Evolutionary conservation across 2,113 vertebrate genomes (phyloP), one percentile per base, ranked within the genome.

Genomic region (Hemiprocne comata): DNA sequence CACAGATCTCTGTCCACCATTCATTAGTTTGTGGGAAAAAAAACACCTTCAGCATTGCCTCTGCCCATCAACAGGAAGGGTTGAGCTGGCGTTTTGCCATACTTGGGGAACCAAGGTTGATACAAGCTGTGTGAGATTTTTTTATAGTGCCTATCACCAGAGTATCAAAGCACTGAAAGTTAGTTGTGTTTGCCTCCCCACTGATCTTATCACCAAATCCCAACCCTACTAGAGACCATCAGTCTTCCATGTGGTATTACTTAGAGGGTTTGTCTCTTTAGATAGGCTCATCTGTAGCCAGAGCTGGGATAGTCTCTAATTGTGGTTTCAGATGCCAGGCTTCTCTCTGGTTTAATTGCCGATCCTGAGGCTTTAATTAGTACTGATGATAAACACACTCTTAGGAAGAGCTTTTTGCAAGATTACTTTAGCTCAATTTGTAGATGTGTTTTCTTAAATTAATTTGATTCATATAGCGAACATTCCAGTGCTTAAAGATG

Each of bases 311-410:
- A 64, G 40, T n/a, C 25, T 90, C 33, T 88, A 83, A 36, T 8
- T 34, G 82, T 26, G 14, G 71, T 67, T n/a, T 94, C 62, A 79
- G 54, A 82, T 58, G 91, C 40, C 34, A 83, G 81, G 46, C n/a
- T n/a, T n/a, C n/a, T n/a, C n/a, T n/a, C n/a, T n/a, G n/a, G n/a
- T n/a, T n/a, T n/a, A n/a, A n/a, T n/a, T n/a, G n/a, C n/a, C n/a
- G n/a, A n/a, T n/a, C n/a, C n/a, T n/a, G n/a, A n/a, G n/a, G n/a
- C 46, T 94, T 86, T 77, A 77, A 74, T 90, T 94, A 89, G 33
- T n/a, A 62, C 33, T 86, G 81, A 66, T 70, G 81, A 70, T 85
- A 81, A 95, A 79, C 55, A 87, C 10, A 23, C 50, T 83, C 44
- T 31, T 90, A 0, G 0, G 77, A 84, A 70, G 60, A 48, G 55